Evolutionary conservation across 2,888 invertebrate genomes (phyloP).

Genomic region (Mesorhabditis belari): DNA sequence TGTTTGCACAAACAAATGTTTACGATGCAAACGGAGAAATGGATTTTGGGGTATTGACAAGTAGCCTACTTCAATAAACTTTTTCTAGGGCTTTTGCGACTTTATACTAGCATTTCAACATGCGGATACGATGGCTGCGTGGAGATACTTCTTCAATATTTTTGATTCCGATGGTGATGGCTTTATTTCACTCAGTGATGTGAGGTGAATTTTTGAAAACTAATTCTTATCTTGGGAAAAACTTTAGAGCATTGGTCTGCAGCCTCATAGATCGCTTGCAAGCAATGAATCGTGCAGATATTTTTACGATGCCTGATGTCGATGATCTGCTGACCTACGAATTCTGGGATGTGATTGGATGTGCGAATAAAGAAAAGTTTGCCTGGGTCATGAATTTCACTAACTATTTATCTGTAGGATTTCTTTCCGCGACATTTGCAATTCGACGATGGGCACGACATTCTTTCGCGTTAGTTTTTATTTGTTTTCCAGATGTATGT

Average conservation of each 20-base stretch:
- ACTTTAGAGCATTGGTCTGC: background rate
- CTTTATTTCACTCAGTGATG: background rate
- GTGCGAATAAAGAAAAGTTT: background rate
- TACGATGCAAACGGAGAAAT: background rate
- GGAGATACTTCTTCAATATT: background rate
- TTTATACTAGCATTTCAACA: background rate
- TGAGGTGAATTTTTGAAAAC: background rate
- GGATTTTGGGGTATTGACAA: background rate
- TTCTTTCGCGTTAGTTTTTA: background rate
- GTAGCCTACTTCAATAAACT: background rate
- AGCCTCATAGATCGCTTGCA: too few relatives aligned
- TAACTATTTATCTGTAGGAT: background rate
- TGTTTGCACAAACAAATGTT: background rate
- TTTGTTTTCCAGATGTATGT: background rate
- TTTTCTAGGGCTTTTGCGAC: background rate
- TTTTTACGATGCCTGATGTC: background rate
- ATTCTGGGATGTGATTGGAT: background rate
- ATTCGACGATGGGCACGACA: background rate
- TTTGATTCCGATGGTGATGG: background rate
- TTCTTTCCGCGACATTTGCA: background rate
- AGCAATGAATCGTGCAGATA: too few relatives aligned
- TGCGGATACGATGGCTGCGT: background rate
- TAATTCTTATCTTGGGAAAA: too few relatives aligned
- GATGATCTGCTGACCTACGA: background rate
- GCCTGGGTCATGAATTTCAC: background rate